Percentiles rank a stretch among this genome's conserved stretches.
These are phyloP conservation scores for Calidris pugnax DNA, from an alignment of 2,113 vertebrate species.

Conservation along the genomic window DNA sequence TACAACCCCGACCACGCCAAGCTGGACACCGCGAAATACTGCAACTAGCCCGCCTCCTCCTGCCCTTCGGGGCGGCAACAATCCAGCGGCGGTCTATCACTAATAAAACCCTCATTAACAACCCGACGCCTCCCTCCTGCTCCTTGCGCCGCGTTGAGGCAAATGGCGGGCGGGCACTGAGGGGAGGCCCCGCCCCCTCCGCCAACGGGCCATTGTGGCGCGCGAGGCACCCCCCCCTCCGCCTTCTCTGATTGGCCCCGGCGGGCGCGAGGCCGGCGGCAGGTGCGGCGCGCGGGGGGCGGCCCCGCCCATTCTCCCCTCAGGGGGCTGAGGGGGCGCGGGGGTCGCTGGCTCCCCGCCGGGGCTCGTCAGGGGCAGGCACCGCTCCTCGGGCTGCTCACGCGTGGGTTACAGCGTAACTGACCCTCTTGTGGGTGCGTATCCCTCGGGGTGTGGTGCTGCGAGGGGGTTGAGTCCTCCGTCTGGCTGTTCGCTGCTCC, in stretches of 20 bases:
- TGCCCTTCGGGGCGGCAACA: rapidly evolving
- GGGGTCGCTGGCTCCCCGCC: rapidly evolving
- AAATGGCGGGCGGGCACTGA: neutral
- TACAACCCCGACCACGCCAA: conserved; percentile 69
- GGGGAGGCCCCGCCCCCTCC: neutral
- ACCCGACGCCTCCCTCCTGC: rapidly evolving
- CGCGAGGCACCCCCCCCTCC: neutral
- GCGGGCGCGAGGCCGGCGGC: neutral
- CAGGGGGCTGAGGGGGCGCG: rapidly evolving
- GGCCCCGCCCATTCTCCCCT: too few relatives aligned
- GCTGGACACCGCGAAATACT: conserved; percentile 66
- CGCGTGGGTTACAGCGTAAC: rapidly evolving
- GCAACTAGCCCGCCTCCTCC: neutral
- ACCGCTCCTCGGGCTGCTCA: neutral
- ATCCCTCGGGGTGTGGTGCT: rapidly evolving
- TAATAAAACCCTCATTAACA: neutral
- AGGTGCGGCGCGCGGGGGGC: neutral
- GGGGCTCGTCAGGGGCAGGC: neutral
- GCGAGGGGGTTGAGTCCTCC: rapidly evolving
- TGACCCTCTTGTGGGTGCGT: neutral
- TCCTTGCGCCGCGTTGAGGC: rapidly evolving
- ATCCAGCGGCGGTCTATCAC: rapidly evolving
- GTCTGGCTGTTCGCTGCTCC: neutral
- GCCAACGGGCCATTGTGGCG: rapidly evolving
- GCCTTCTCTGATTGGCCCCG: neutral